Evolutionary conservation across 1,140 invertebrate species (phyloP).

Genomic region (Lordiphosa clarofinis): DNA sequence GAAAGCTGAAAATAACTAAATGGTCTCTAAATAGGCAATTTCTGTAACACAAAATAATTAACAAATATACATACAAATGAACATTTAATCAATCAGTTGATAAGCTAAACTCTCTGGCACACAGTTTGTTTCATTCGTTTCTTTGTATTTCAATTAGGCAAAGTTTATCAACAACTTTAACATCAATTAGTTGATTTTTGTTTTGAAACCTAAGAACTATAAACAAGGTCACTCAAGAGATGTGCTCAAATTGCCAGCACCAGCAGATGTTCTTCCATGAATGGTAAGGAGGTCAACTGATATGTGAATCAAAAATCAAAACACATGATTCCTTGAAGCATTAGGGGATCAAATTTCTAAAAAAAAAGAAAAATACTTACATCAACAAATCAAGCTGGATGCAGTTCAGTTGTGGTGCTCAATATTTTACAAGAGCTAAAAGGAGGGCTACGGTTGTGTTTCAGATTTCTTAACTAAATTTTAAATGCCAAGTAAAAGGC

Average conservation of each 20-base stretch:
- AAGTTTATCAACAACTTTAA: constrained; percentile 57
- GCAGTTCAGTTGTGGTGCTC: background rate
- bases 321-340: constrained; percentile 61
- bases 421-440: background rate
- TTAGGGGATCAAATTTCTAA: constrained; percentile 63
- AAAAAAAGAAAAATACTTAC: constrained; percentile 19
- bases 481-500: too few relatives aligned
- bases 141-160: constrained; percentile 45
- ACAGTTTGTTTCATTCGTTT: constrained; percentile 5
- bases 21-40: constrained; percentile 11
- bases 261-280: constrained; percentile 26
- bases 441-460: too few relatives aligned
- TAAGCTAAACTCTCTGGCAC: constrained; percentile 14
- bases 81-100: constrained; percentile 39
- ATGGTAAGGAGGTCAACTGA: constrained; percentile 65
- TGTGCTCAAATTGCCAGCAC: constrained; percentile 33
- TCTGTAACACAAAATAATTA: constrained; percentile 22
- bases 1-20: too few relatives aligned
- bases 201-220: constrained; percentile 67
- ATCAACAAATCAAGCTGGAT: constrained; percentile 14
- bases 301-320: constrained; percentile 53
- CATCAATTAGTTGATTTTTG: constrained; percentile 57
- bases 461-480: too few relatives aligned
- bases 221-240: constrained; percentile 51
- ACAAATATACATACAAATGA: constrained; percentile 27